These are phyloP conservation scores for Pungitius pungitius DNA, from an alignment of 2,113 vertebrate species.

Conservation along the genomic window DNA sequence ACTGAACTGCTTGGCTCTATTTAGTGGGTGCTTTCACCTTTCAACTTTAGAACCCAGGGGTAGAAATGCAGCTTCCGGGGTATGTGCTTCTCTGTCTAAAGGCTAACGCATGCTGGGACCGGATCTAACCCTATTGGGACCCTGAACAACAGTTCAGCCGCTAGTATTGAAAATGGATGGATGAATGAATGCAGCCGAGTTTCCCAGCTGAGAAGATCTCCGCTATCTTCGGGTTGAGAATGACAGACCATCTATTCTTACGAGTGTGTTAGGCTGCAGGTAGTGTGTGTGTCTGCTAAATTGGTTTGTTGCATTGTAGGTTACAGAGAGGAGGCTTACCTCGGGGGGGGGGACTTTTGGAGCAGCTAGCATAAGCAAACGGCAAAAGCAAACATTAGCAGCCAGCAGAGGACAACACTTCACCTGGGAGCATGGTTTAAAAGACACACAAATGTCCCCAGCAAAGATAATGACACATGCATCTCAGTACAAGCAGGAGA, in stretches of 20 bases:
- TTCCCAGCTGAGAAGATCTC: slow-evolving; percentile 28
- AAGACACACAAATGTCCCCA: background rate
- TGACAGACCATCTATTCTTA: slow-evolving; percentile 36
- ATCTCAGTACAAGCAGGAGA: background rate
- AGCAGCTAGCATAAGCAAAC: background rate
- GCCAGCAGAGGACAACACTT: background rate
- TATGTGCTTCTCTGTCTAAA: background rate
- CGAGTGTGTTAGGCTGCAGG: background rate
- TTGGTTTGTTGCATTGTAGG: background rate
- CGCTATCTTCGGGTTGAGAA: slow-evolving; percentile 16
- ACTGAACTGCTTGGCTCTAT: background rate
- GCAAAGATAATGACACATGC: slow-evolving; percentile 13
- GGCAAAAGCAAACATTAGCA: slow-evolving; percentile 8
- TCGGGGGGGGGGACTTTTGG: slow-evolving; percentile 4
- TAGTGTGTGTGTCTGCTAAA: slow-evolving; percentile 1
- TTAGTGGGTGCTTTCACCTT: slow-evolving; percentile 2
- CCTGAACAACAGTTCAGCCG: slow-evolving; percentile 23
- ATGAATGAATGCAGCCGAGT: slow-evolving; percentile 34
- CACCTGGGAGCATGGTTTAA: background rate
- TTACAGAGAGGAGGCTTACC: background rate
- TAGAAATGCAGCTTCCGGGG: background rate
- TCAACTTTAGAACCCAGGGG: slow-evolving; percentile 14
- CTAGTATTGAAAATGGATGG: slow-evolving; percentile 38
- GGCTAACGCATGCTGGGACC: slow-evolving; percentile 11
- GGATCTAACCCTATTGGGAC: slow-evolving; percentile 23